phyloP scores from a whole-genome alignment of 2,888 invertebrate species.

The Anticlea derivata region DNA sequence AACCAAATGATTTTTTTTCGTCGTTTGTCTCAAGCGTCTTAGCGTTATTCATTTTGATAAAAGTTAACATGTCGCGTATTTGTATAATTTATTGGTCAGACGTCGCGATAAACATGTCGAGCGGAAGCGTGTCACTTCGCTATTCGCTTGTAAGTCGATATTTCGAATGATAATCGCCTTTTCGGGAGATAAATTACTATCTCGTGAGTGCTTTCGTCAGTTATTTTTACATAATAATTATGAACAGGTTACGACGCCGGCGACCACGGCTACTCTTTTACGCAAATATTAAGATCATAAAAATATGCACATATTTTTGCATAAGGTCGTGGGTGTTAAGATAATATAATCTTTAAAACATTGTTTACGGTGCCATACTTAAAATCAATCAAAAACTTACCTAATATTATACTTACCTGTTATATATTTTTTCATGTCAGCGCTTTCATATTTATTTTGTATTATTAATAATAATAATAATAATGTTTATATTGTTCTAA shows the following conservation, averaged over 20 bases:
- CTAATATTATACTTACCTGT: too few species aligned
- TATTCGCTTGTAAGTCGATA: constrained; percentile 49
- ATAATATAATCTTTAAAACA: neutral
- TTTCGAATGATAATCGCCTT: constrained; percentile 52
- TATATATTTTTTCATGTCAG: too few species aligned
- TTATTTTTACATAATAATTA: constrained; percentile 31
- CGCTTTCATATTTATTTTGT: too few species aligned
- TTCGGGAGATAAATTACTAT: constrained; percentile 50
- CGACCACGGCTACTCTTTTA: constrained; percentile 32
- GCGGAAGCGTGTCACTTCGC: constrained; percentile 45
- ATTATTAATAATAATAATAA: too few species aligned
- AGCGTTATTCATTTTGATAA: constrained; percentile 1
- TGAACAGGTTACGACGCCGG: constrained; percentile 29
- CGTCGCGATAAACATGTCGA: constrained; percentile 33
- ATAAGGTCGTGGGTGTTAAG: constrained; percentile 5
- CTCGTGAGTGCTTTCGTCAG: constrained; percentile 34
- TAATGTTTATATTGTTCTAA: too few species aligned
- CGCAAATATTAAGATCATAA: constrained; percentile 28
- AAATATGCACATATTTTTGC: constrained; percentile 29
- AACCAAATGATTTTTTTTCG: neutral
- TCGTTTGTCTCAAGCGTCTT: constrained; percentile 1
- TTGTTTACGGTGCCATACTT: neutral
- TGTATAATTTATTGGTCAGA: constrained; percentile 61
- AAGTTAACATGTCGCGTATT: constrained; percentile 40
- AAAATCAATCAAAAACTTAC: neutral